Conservation (phyloP, 2,888 invertebrate species). For the Catocala sponsa region DNA sequence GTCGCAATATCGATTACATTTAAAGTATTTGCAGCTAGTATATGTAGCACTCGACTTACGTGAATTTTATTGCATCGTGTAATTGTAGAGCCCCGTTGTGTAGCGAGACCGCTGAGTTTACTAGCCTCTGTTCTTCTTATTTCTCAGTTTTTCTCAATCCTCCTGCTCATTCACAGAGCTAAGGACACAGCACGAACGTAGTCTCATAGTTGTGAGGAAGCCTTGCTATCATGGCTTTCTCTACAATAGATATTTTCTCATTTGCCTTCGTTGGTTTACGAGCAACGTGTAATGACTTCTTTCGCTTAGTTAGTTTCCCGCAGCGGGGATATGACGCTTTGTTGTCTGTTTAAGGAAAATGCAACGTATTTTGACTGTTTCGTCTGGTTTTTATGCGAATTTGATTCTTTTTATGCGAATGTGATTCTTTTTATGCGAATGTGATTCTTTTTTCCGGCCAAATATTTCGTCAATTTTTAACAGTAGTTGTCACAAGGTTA, state of each 20-base stretch:
- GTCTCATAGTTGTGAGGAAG: background rate
- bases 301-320: constrained; percentile 44
- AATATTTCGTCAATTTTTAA: background rate
- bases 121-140: background rate
- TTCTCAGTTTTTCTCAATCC: background rate
- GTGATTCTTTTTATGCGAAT: background rate
- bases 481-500: no score
- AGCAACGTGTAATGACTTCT: constrained; percentile 51
- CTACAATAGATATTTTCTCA: constrained; percentile 49
- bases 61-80: no score
- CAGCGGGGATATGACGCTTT: constrained; percentile 5
- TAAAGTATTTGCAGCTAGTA: no score
- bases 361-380: constrained; percentile 6
- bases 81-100: no score
- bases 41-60: no score
- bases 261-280: constrained; percentile 48
- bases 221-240: constrained; percentile 3
- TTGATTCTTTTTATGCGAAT: no score
- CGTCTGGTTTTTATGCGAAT: no score
- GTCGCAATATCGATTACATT: no score
- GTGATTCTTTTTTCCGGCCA: background rate
- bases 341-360: constrained; percentile 3
- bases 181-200: background rate
- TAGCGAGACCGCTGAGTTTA: no score
- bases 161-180: background rate